phyloP scores from a whole-genome alignment of 2,888 invertebrate genomes.

The Crematogaster levior region DNA sequence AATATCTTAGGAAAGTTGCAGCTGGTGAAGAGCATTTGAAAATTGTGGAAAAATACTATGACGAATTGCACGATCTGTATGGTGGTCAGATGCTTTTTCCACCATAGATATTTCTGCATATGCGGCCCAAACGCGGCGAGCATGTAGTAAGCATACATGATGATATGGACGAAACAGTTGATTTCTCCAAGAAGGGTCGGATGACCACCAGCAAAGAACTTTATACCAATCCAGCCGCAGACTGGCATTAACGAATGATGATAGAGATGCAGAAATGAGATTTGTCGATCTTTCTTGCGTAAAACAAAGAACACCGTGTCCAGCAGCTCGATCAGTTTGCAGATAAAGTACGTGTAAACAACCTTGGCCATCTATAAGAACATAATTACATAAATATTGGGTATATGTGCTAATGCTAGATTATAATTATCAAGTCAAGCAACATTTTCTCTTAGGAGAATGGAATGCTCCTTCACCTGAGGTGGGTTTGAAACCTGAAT shows the following conservation, averaged over 20 bases:
- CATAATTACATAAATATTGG: neutral
- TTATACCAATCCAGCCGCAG: constrained; percentile 92
- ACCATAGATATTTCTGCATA: constrained; percentile 96
- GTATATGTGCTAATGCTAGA: neutral
- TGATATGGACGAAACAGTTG: constrained; percentile 95
- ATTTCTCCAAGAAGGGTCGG: constrained; percentile 94
- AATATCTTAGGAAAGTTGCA: constrained; percentile 89
- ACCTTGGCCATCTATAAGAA: constrained; percentile 83
- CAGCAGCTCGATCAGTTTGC: constrained; percentile 92
- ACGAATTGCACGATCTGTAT: constrained; percentile 95
- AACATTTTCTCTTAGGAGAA: constrained; percentile 9
- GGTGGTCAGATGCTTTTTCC: constrained; percentile 96
- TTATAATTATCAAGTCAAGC: constrained; percentile 8
- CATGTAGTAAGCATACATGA: constrained; percentile 97
- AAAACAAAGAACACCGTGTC: constrained; percentile 96
- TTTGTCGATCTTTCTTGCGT: constrained; percentile 95
- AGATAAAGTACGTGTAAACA: constrained; percentile 90
- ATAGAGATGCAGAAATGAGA: constrained; percentile 95
- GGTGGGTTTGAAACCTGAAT: constrained; percentile 5
- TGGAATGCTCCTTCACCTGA: neutral
- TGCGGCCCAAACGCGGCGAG: constrained; percentile 95
- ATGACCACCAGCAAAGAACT: constrained; percentile 94
- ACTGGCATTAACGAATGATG: constrained; percentile 94
- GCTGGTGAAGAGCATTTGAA: constrained; percentile 87
- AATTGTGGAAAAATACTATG: constrained; percentile 91